Percentiles rank a stretch among this genome's conserved stretches.
Evolutionary conservation across 2,797 vertebrate species (phyloP).

Genomic region (Adrianichthys oophorus): DNA sequence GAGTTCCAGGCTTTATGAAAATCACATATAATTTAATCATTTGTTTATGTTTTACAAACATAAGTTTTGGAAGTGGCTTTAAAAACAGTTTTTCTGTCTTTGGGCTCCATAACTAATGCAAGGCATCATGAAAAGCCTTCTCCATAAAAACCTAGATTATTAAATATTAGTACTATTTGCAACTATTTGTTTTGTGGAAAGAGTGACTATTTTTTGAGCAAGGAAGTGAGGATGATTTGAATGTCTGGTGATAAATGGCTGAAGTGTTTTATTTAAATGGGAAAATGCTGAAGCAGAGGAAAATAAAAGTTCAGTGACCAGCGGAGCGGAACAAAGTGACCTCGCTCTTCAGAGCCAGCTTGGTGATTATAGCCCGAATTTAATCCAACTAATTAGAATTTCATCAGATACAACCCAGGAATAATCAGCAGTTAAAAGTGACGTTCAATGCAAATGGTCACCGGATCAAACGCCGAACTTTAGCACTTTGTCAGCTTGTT

Average conservation of each 20-base stretch:
- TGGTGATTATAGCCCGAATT: slow-evolving; percentile 40
- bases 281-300: slow-evolving; percentile 1
- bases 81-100: too few species aligned
- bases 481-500: slow-evolving; percentile 61
- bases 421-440: slow-evolving; percentile 50
- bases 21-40: too few species aligned
- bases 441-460: slow-evolving; percentile 43
- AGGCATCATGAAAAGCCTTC: too few species aligned
- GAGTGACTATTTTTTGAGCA: background rate
- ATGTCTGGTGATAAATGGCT: background rate
- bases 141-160: too few species aligned
- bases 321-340: slow-evolving; percentile 33
- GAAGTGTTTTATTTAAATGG: slow-evolving; percentile 3
- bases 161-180: too few species aligned
- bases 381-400: slow-evolving; percentile 61
- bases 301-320: background rate
- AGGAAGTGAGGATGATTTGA: background rate
- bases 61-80: too few species aligned
- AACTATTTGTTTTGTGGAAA: too few species aligned
- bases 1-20: too few species aligned
- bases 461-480: slow-evolving; percentile 58
- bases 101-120: too few species aligned
- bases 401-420: slow-evolving; percentile 44
- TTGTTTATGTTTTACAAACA: too few species aligned
- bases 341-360: slow-evolving; percentile 18